Conservation (phyloP, 1,140 invertebrate genomes). For the Lepidurus couesii region DNA sequence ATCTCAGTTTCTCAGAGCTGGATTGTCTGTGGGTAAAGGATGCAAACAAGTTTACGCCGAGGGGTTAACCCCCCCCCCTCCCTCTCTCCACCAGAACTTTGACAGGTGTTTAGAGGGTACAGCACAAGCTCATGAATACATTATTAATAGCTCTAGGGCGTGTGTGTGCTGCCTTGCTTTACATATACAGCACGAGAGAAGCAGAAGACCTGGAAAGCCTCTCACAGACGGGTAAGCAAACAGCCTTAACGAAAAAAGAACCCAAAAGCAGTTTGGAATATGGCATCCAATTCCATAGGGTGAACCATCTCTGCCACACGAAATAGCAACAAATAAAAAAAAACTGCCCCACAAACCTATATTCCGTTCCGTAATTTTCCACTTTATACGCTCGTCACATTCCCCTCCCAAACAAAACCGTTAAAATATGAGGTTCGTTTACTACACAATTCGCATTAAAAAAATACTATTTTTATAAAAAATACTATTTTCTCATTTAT, state of each 20-base stretch:
- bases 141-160: conserved; percentile 10
- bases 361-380: not conserved
- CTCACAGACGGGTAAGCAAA: conserved; percentile 9
- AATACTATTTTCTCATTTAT: too few species aligned
- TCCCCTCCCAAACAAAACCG: too few species aligned
- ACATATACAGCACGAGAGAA: not conserved
- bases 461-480: too few species aligned
- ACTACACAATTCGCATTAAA: too few species aligned
- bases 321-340: not conserved
- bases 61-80: not conserved
- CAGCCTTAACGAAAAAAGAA: not conserved
- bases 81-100: not conserved
- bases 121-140: conserved; percentile 18
- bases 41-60: conserved; percentile 2
- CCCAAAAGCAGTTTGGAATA: not conserved
- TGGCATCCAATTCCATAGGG: not conserved
- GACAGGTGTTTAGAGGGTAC: conserved; percentile 14
- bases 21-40: not conserved
- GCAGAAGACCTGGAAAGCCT: not conserved
- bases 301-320: not conserved
- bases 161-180: not conserved
- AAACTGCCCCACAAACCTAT: not conserved
- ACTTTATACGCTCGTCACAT: not conserved
- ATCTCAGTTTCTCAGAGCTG: too few species aligned
- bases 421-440: too few species aligned